phyloP scores from a whole-genome alignment of 2,113 vertebrate genomes.

The Phyllostomus hastatus region DNA sequence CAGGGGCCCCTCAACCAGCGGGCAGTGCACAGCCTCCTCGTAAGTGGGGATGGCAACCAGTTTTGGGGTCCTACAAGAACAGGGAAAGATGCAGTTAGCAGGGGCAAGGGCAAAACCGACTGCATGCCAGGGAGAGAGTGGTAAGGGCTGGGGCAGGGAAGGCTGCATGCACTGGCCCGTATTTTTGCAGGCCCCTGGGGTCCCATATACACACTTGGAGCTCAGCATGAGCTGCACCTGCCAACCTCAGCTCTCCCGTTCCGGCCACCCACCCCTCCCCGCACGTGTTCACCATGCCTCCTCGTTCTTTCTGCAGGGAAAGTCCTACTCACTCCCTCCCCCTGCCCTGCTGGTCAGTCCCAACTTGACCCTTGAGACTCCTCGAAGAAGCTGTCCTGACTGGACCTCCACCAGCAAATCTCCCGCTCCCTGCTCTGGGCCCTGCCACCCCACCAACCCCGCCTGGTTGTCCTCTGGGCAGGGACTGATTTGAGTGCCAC shows the following conservation, averaged over 20 bases:
- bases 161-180: too few species aligned
- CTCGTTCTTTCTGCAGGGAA: too few species aligned
- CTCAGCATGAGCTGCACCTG: not conserved
- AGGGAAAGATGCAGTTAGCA: not conserved
- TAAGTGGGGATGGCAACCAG: slow-evolving; percentile 72
- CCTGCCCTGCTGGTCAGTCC: too few species aligned
- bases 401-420: not conserved
- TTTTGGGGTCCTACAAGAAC: slow-evolving; percentile 52
- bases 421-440: not conserved
- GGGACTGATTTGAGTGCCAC: not conserved
- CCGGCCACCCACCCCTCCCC: not conserved
- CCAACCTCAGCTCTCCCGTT: not conserved
- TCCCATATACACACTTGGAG: not conserved
- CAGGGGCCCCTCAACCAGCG: slow-evolving; percentile 55
- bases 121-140: not conserved
- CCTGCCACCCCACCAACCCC: not conserved
- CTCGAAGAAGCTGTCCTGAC: not conserved
- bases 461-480: not conserved
- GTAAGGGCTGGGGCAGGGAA: not conserved
- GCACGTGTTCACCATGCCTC: too few species aligned
- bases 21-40: slow-evolving; percentile 73
- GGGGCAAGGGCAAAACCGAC: not conserved
- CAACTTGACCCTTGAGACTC: too few species aligned
- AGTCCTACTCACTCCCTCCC: not conserved
- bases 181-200: accelerated